Conservation (phyloP, 2,797 vertebrate genomes). For the Heterohyrax brucei region DNA sequence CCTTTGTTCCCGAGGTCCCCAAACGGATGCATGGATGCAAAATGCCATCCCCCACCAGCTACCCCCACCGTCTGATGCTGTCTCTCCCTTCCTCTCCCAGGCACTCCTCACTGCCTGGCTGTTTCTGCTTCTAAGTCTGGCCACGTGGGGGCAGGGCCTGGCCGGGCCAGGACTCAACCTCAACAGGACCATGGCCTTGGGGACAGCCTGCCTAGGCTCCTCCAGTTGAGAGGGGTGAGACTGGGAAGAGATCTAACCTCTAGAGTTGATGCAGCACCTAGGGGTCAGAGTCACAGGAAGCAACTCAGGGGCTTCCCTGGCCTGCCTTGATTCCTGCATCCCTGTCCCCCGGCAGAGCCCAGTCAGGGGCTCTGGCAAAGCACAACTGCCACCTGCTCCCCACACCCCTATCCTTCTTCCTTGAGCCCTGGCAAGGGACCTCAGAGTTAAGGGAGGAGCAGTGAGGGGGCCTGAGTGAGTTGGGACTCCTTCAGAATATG, state of each 20-base stretch:
- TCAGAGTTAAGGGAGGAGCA: not conserved
- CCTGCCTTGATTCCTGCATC: not conserved
- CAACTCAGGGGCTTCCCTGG: not conserved
- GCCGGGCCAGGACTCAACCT: conserved; percentile 57
- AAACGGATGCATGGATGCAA: not conserved
- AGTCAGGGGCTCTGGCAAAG: not conserved
- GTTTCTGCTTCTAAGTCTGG: conserved; percentile 77
- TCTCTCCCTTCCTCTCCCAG: not conserved
- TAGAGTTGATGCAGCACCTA: not conserved
- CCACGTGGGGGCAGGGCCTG: conserved; percentile 85
- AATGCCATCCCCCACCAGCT: too few species aligned
- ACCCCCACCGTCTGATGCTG: not conserved
- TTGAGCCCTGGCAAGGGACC: not conserved
- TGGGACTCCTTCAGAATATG: not conserved
- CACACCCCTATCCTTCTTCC: not conserved
- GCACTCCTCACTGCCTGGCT: not conserved
- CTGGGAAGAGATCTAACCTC: not conserved
- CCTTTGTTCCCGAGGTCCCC: not conserved
- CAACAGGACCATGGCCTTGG: conserved; percentile 63
- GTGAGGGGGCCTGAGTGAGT: not conserved
- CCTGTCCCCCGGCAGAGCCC: not conserved
- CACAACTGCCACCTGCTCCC: too few species aligned
- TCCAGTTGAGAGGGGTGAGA: not conserved
- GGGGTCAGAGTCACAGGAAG: not conserved
- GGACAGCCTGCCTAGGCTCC: not conserved